phyloP scores from a whole-genome alignment of 2,113 vertebrate genomes.

The Oplegnathus fasciatus region DNA sequence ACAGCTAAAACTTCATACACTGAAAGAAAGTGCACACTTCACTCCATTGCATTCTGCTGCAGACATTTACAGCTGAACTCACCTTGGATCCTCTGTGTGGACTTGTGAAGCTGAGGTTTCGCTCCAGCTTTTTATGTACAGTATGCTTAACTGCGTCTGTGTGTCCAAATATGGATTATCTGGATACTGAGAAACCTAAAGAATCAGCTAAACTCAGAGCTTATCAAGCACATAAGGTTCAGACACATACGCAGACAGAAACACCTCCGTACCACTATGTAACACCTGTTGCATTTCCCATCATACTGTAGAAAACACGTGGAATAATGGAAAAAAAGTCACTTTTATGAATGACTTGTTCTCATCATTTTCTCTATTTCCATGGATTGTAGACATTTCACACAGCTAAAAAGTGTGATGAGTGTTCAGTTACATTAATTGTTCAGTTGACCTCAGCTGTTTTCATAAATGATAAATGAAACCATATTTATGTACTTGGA shows the following conservation, averaged over 20 bases:
- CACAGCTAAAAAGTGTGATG: not conserved
- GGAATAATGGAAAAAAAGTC: not conserved
- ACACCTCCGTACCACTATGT: not conserved
- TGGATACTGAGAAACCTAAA: not conserved
- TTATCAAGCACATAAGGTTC: conserved; percentile 1
- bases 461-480: not conserved
- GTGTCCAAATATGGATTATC: conserved; percentile 29
- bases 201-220: conserved; percentile 1
- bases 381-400: not conserved
- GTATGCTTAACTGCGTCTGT: not conserved
- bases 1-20: not conserved
- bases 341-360: not conserved
- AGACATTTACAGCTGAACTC: conserved; percentile 1
- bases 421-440: not conserved
- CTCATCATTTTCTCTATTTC: not conserved
- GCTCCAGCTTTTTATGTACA: conserved; percentile 17
- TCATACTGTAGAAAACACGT: not conserved
- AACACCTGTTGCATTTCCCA: not conserved
- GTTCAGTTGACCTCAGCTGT: not conserved
- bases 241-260: not conserved
- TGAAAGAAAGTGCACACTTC: not conserved
- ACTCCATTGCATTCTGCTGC: not conserved
- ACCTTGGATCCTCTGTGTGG: conserved; percentile 33
- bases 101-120: not conserved
- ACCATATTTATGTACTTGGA: no score